Evolutionary conservation across 2,888 invertebrate species (phyloP).

Genomic region (Panzeria rudis): DNA sequence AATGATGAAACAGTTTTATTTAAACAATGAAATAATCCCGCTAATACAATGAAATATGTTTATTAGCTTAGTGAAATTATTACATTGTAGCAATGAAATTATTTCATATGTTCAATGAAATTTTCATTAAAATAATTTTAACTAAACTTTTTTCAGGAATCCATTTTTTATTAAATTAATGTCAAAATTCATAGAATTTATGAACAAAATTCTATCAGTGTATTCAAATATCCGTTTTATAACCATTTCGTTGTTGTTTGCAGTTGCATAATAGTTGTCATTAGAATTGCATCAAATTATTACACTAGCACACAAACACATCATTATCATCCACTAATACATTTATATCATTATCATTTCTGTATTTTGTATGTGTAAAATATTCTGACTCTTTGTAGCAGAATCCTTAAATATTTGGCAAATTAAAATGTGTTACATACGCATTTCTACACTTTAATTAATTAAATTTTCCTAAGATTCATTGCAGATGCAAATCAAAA

Average conservation of each 20-base stretch:
- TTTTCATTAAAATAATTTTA: too few relatives aligned
- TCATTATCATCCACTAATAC: not conserved
- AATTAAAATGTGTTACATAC: slow-evolving; percentile 49
- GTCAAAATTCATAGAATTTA: too few relatives aligned
- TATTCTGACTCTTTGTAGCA: not conserved
- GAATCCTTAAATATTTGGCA: not conserved
- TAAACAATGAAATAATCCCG: too few relatives aligned
- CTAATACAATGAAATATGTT: too few relatives aligned
- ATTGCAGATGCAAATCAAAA: slow-evolving; percentile 11
- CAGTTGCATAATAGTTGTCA: slow-evolving; percentile 41
- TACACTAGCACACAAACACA: not conserved
- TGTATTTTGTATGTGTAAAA: not conserved
- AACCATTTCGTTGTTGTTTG: slow-evolving; percentile 6
- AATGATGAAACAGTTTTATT: too few relatives aligned
- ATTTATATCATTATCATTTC: not conserved
- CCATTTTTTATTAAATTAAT: too few relatives aligned
- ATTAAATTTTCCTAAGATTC: slow-evolving; percentile 56
- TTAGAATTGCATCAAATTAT: slow-evolving; percentile 10
- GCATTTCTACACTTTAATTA: slow-evolving; percentile 60
- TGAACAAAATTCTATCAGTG: not conserved
- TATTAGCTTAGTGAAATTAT: too few relatives aligned
- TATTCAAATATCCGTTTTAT: not conserved
- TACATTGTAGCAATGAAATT: too few relatives aligned
- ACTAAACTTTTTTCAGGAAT: too few relatives aligned
- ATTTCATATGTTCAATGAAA: too few relatives aligned